Evolutionary conservation across 2,113 vertebrate genomes (phyloP).

Genomic region (Chunga burmeisteri): DNA sequence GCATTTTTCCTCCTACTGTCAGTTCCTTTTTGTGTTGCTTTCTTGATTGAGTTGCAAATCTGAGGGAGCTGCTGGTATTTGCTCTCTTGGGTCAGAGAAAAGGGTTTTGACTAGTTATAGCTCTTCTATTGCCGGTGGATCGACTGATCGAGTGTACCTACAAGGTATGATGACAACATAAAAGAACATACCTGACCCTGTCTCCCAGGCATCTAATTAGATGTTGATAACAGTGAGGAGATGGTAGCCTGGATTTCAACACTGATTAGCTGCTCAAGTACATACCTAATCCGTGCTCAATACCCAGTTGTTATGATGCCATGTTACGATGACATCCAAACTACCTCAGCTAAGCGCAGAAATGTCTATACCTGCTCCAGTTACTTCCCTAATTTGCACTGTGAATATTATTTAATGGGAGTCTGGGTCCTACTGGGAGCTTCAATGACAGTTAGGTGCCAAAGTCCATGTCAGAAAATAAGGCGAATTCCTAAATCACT

Average conservation of each 20-base stretch:
- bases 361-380: not conserved
- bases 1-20: not conserved
- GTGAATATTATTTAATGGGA: not conserved
- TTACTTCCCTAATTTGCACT: not conserved
- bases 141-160: not conserved
- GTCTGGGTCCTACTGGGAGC: not conserved
- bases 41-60: not conserved
- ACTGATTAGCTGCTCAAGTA: not conserved
- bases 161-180: not conserved
- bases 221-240: not conserved
- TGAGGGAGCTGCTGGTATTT: not conserved
- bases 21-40: not conserved
- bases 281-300: not conserved
- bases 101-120: not conserved
- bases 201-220: not conserved
- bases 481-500: not conserved
- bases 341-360: accelerated
- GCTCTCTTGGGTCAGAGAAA: not conserved
- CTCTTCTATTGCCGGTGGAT: not conserved
- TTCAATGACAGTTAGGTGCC: not conserved
- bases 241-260: not conserved
- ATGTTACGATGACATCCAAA: accelerated
- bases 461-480: not conserved
- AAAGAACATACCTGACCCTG: not conserved
- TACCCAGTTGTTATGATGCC: not conserved